Conservation (phyloP, 92 coral and sea anemone genomes). For the Pocillopora grandis region DNA sequence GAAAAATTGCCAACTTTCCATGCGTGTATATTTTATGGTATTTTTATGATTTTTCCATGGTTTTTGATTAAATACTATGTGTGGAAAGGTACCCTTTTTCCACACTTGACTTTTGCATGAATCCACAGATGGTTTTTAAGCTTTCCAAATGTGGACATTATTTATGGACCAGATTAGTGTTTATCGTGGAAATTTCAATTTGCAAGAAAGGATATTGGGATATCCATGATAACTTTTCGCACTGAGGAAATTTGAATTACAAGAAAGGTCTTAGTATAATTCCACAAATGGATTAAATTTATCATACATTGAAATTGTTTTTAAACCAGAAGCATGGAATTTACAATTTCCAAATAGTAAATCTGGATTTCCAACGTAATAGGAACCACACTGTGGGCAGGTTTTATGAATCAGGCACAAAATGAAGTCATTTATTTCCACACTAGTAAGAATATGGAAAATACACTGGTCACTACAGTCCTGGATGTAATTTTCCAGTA, state of each 20-base stretch:
- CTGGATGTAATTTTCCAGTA: too few species aligned
- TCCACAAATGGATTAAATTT: background rate
- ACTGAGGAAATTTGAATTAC: background rate
- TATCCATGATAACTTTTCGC: background rate
- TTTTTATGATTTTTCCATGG: conserved; percentile 45
- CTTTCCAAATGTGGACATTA: conserved; percentile 38
- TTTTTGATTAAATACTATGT: conserved; percentile 22
- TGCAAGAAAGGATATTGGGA: conserved; percentile 11
- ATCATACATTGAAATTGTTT: background rate
- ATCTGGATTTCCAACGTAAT: too few species aligned
- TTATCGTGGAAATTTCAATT: conserved; percentile 4
- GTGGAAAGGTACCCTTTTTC: conserved; percentile 48
- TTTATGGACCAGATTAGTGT: background rate
- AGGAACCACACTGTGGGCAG: too few species aligned
- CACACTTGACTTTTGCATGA: conserved; percentile 32
- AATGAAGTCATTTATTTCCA: too few species aligned
- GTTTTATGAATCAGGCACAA: too few species aligned
- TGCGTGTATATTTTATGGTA: conserved; percentile 33
- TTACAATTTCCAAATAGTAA: background rate
- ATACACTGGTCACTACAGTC: too few species aligned
- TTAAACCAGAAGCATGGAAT: background rate
- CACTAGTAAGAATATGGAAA: too few species aligned
- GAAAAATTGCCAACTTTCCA: conserved; percentile 47
- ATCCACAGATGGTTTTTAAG: conserved; percentile 30
- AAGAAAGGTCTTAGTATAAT: background rate